Conservation (phyloP, 2,797 vertebrate genomes). For the Alauda arvensis region DNA sequence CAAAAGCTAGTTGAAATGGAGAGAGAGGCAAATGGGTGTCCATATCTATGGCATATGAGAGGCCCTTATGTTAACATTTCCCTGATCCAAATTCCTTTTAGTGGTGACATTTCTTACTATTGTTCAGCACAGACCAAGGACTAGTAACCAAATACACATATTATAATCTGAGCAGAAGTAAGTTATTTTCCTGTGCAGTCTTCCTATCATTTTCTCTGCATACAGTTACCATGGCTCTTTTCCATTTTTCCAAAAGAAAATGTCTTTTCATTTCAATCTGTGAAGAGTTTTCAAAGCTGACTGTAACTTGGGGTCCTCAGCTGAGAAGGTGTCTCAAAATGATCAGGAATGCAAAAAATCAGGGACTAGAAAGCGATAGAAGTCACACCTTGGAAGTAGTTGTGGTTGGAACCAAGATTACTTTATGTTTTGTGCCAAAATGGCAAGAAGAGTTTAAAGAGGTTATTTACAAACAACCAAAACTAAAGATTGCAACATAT, state of each 20-base stretch:
- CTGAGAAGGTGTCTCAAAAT: background rate
- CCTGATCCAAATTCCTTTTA: constrained; percentile 29
- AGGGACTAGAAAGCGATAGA: background rate
- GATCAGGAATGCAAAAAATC: constrained; percentile 10
- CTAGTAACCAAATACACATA: constrained; percentile 12
- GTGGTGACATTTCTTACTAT: constrained; percentile 33
- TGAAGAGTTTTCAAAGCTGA: constrained; percentile 6
- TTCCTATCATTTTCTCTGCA: constrained; percentile 2
- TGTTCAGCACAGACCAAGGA: constrained; percentile 32
- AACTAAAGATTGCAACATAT: constrained; percentile 19
- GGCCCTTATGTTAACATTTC: constrained; percentile 16
- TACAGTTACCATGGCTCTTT: background rate
- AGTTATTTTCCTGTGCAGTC: constrained; percentile 35
- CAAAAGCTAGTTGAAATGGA: constrained; percentile 35
- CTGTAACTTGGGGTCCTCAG: background rate
- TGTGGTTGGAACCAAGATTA: background rate
- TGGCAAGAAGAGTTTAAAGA: background rate
- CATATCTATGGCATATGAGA: too few relatives aligned
- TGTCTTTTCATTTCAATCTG: constrained; percentile 24
- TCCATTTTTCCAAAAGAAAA: constrained; percentile 29
- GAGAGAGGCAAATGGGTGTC: background rate
- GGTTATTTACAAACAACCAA: constrained; percentile 27
- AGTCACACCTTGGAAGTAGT: background rate
- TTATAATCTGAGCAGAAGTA: constrained; percentile 27
- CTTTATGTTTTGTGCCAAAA: constrained; percentile 9